phyloP scores from a whole-genome alignment of 2,113 vertebrate genomes.

The Calyptommatus sinebrachiatus region DNA sequence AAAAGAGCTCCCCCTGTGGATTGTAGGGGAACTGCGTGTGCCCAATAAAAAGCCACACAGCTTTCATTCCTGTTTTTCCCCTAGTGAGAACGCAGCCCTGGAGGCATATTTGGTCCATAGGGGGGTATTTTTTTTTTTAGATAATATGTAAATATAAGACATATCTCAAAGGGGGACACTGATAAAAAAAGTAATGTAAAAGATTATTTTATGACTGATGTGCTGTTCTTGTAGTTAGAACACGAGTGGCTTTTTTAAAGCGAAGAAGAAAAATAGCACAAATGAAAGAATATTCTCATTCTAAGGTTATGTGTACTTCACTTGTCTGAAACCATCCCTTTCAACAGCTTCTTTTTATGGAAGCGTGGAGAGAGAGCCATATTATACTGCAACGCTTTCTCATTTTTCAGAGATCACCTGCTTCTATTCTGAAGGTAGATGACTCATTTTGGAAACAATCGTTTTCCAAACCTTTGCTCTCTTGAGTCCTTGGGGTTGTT shows the following conservation, averaged over 20 bases:
- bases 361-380: not conserved
- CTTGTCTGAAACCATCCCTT: not conserved
- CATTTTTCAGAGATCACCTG: conserved; percentile 7
- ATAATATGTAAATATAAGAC: not conserved
- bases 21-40: too few species aligned
- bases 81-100: too few species aligned
- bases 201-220: not conserved
- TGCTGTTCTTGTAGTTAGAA: not conserved
- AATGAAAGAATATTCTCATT: not conserved
- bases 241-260: not conserved
- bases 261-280: not conserved
- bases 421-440: conserved; percentile 7
- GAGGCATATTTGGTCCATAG: too few species aligned
- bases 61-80: too few species aligned
- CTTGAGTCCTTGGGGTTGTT: not conserved
- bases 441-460: conserved; percentile 12
- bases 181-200: not conserved
- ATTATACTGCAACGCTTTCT: not conserved
- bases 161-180: not conserved
- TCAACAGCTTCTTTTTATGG: not conserved
- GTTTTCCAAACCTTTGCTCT: not conserved
- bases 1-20: too few species aligned
- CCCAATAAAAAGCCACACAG: too few species aligned
- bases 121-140: too few species aligned
- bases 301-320: not conserved